phyloP scores from a whole-genome alignment of 2,888 invertebrate species.

The Cantharis nigra region DNA sequence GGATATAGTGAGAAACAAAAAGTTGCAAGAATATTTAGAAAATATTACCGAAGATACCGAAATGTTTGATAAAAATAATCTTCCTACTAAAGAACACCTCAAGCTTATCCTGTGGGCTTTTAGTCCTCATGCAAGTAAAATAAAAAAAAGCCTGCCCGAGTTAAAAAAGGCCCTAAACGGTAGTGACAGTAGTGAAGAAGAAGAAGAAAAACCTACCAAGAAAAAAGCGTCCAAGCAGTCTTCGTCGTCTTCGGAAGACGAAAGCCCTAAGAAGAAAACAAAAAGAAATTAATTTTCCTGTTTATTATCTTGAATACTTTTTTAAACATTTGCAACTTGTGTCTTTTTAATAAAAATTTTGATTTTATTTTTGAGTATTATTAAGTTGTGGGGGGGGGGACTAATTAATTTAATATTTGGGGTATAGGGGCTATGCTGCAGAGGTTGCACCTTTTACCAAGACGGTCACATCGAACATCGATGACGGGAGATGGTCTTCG shows the following conservation, averaged over 20 bases:
- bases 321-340: background rate
- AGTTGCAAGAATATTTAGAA: conserved; percentile 63
- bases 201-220: conserved; percentile 24
- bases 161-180: conserved; percentile 56
- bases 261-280: conserved; percentile 24
- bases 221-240: conserved; percentile 18
- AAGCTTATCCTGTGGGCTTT: conserved; percentile 76
- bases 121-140: conserved; percentile 70
- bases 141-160: conserved; percentile 63
- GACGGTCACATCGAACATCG: no score
- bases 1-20: conserved; percentile 74
- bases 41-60: conserved; percentile 64
- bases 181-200: conserved; percentile 40
- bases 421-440: no score
- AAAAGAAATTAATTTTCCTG: conserved; percentile 25
- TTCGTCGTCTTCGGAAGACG: conserved; percentile 12
- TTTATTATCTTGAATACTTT: background rate
- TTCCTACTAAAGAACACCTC: conserved; percentile 71
- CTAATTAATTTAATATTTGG: no score
- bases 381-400: no score
- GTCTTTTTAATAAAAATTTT: background rate
- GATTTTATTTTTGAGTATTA: background rate
- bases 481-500: no score
- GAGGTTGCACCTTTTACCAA: no score
- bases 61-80: conserved; percentile 66